Percentiles rank a stretch among this genome's conserved stretches.
phyloP scores from a whole-genome alignment of 2,888 invertebrate genomes.

The Epiblema foenella region DNA sequence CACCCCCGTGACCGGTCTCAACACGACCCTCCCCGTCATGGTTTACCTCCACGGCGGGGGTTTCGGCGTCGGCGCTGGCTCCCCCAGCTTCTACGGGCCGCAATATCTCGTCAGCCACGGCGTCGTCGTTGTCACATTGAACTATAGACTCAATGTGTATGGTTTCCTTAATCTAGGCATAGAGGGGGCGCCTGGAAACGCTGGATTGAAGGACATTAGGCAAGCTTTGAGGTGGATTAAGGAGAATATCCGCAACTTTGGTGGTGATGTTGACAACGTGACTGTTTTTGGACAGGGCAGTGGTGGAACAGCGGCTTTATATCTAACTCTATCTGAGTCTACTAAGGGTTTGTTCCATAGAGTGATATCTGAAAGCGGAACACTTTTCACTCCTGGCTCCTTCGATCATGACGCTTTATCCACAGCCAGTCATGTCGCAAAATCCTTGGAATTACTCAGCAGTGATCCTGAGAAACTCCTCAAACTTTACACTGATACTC shows the following conservation, averaged over 20 bases:
- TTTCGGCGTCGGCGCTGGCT: conserved; percentile 76
- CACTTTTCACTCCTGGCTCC: conserved; percentile 68
- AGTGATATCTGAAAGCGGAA: conserved; percentile 75
- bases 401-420: conserved; percentile 66
- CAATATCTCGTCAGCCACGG: conserved; percentile 75
- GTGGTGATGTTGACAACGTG: conserved; percentile 74
- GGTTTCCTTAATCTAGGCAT: conserved; percentile 77
- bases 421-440: conserved; percentile 74
- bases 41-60: conserved; percentile 82
- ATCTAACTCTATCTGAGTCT: conserved; percentile 70
- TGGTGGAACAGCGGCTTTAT: conserved; percentile 74
- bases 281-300: conserved; percentile 79
- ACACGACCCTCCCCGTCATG: conserved; percentile 70
- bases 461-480: conserved; percentile 63
- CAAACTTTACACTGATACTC: conserved; percentile 63
- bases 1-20: conserved; percentile 50
- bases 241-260: conserved; percentile 70
- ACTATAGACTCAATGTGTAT: conserved; percentile 78
- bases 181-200: conserved; percentile 77
- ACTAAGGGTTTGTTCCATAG: conserved; percentile 74
- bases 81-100: conserved; percentile 74
- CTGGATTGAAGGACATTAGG: conserved; percentile 78
- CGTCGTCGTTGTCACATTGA: conserved; percentile 77
- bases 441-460: conserved; percentile 66
- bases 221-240: conserved; percentile 77